These are phyloP conservation scores for Ceratotherium simum DNA, from an alignment of 2,113 vertebrate genomes.

Conservation along the genomic window DNA sequence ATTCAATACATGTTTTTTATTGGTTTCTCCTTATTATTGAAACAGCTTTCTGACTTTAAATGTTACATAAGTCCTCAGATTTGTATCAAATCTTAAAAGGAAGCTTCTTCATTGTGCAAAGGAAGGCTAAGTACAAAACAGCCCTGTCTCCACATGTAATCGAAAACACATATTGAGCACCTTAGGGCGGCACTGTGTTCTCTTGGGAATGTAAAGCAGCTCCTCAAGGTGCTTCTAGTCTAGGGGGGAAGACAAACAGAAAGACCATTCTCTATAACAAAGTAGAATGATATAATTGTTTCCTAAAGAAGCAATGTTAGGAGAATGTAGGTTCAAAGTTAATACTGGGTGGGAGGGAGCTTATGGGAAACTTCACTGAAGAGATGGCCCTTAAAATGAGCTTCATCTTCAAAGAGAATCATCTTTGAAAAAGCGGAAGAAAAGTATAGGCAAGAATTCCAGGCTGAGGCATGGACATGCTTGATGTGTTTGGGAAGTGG, in stretches of 20 bases:
- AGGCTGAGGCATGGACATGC: not conserved
- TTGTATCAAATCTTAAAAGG: conserved; percentile 2
- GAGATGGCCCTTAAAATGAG: not conserved
- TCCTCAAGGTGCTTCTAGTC: not conserved
- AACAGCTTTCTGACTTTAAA: not conserved
- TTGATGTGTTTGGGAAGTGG: not conserved
- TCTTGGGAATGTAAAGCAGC: not conserved
- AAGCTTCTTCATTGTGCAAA: not conserved
- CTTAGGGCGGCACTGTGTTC: not conserved
- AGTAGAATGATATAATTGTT: not conserved
- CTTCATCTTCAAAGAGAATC: not conserved
- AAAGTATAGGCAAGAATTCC: not conserved
- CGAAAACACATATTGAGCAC: not conserved
- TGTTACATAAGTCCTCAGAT: not conserved
- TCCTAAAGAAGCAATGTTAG: not conserved
- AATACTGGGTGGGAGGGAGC: not conserved
- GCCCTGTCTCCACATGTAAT: not conserved
- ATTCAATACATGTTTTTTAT: not conserved
- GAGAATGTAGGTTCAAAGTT: not conserved
- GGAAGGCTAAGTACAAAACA: not conserved
- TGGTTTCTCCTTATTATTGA: not conserved
- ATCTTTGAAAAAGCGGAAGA: not conserved
- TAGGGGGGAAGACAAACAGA: not conserved
- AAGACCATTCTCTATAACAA: not conserved
- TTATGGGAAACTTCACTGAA: not conserved